phyloP scores from a whole-genome alignment of 2,888 invertebrate genomes.

The Ormia ochracea region DNA sequence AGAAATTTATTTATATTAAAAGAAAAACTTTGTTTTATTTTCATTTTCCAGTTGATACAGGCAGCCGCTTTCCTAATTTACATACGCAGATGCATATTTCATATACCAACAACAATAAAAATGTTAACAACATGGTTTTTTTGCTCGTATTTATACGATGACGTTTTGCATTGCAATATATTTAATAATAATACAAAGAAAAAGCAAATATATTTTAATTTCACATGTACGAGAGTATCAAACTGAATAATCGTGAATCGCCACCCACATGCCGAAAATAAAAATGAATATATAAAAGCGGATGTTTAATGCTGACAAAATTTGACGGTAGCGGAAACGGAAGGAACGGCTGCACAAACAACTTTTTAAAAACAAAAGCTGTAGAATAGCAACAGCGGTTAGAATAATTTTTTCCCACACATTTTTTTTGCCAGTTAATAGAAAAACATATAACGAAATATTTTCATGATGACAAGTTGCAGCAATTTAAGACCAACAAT shows the following conservation, averaged over 20 bases:
- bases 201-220: constrained; percentile 5
- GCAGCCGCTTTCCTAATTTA: too few species aligned
- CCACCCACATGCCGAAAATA: not conserved
- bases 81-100: not conserved
- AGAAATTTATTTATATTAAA: too few species aligned
- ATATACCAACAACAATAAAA: not conserved
- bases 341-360: constrained; percentile 60
- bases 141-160: not conserved
- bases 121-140: not conserved
- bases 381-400: not conserved
- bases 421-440: constrained; percentile 19
- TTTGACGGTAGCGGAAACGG: constrained; percentile 54
- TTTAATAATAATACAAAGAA: constrained; percentile 7
- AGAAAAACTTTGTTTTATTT: too few species aligned
- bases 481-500: constrained; percentile 1
- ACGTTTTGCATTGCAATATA: constrained; percentile 23
- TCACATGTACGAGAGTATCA: not conserved
- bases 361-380: constrained; percentile 47
- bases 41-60: too few species aligned
- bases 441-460: constrained; percentile 7
- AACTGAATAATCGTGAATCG: not conserved
- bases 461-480: constrained; percentile 29
- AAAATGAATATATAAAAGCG: constrained; percentile 36
- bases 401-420: not conserved
- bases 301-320: constrained; percentile 57